A percentile compares a stretch with the other conserved stretches of the same genome.
Conservation (phyloP, 1,140 invertebrate genomes). For the Protaetia brevitarsis region DNA sequence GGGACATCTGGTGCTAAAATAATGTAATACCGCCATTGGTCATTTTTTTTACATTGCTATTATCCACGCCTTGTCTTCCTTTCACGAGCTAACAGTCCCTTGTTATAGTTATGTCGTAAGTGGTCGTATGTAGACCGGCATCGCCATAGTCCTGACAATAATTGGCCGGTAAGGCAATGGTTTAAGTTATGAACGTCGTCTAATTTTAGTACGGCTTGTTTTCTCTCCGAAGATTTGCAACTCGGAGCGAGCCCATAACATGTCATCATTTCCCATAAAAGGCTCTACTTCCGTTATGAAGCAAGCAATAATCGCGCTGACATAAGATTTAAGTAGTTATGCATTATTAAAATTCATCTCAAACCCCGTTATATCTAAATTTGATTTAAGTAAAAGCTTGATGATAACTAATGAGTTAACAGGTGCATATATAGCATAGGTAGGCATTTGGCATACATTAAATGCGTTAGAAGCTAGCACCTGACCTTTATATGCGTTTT, state of each 20-base stretch:
- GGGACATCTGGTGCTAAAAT: no score
- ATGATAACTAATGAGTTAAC: background rate
- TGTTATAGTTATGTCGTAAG: no score
- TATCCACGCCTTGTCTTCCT: background rate
- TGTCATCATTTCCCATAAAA: slow-evolving; percentile 8
- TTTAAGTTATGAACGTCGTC: background rate
- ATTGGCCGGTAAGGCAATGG: background rate
- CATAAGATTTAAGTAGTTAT: background rate
- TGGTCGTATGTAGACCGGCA: background rate
- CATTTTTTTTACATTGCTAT: no score
- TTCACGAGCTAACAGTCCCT: background rate
- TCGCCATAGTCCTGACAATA: slow-evolving; percentile 1
- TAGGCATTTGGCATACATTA: no score
- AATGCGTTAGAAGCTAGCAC: background rate
- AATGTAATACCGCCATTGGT: no score
- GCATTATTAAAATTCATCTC: background rate
- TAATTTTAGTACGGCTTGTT: background rate
- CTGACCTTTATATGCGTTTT: no score
- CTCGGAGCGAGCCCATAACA: background rate
- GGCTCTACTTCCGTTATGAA: slow-evolving; percentile 2
- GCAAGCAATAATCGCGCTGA: background rate
- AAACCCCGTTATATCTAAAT: background rate
- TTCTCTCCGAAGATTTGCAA: background rate
- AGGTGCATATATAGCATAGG: background rate
- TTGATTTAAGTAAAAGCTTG: background rate